Base-by-base conservation (phyloP, 2,113 vertebrate species). In the Neopipo cinnamomea region DNA sequence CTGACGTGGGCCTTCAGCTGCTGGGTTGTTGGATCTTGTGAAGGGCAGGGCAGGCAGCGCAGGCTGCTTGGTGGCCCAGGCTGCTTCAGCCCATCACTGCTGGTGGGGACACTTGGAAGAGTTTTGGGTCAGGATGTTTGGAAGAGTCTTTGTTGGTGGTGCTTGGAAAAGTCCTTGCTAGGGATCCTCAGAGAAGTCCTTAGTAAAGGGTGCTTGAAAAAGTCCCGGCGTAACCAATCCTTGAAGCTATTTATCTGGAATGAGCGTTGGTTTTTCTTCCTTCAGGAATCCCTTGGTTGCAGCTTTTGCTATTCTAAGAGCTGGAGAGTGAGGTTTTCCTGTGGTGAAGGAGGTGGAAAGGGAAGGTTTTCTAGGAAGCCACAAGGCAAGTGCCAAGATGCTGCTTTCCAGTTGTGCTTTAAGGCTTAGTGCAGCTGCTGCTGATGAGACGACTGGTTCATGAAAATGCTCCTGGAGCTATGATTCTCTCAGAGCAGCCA, bases 191-290 rank as follows among this genome's bases (percentile, higher is more conserved):
- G 22, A 46, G 23, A 27, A 65, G 24, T 49, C 33, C 47, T 53
- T 4, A 4, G 18, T 41, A 55, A 55, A 33, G 35, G 28, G 70
- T 1, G 4, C 46, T 73, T 6, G 5, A 42, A 41, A 33, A 50
- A 82, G 41, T 41, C 18, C 20, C 44, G 4, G 1, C 0, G 0
- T 41, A 39, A n/a, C 18, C n/a, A 37, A 1, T 68, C 47, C 58
- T 67, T 71, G 63, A 81, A 76, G 37, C 22, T 66, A 0, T 74
- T 65, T 78, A 3, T 63, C 30, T 83, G 82, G 33, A 77, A 50
- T 16, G 31, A 18, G 4, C 59, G 14, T 22, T 80, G 35, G 3
- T 44, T 92, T 56, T 93, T 23, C 24, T 75, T 91, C 27, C 6
- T 66, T 85, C 42, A 47, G 63, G 59, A 85, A 31, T 63, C 67